phyloP scores from a whole-genome alignment of 1,140 invertebrate species.

The Goniozus legneri region DNA sequence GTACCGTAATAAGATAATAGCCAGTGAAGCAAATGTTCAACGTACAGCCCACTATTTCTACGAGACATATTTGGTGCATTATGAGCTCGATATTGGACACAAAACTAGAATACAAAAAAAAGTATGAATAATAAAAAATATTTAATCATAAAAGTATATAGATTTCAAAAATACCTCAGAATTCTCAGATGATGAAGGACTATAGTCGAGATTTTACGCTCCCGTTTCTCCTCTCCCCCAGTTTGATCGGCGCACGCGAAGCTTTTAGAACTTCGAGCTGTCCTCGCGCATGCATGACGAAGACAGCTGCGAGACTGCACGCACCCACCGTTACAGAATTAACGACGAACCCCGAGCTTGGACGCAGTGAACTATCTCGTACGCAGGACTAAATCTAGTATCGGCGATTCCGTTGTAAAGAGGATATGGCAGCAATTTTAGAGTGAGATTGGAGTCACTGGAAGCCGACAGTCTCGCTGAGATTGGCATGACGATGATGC shows the following conservation, averaged over 20 bases:
- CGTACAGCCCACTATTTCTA: constrained; percentile 26
- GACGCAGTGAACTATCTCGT: constrained; percentile 14
- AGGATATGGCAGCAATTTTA: constrained; percentile 16
- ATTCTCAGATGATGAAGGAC: constrained; percentile 19
- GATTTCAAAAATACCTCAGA: constrained; percentile 14
- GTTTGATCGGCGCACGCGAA: too few relatives aligned
- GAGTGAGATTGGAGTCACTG: constrained; percentile 23
- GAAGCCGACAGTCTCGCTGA: constrained; percentile 20
- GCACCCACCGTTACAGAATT: constrained; percentile 9
- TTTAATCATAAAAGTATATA: constrained; percentile 1
- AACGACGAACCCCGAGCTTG: constrained; percentile 11
- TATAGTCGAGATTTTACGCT: constrained; percentile 8
- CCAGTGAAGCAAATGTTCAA: constrained; percentile 23
- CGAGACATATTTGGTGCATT: constrained; percentile 20
- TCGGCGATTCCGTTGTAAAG: constrained; percentile 18
- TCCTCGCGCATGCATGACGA: constrained; percentile 18
- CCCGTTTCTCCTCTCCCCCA: too few relatives aligned
- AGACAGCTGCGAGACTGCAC: constrained; percentile 15
- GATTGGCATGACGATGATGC: constrained; percentile 36
- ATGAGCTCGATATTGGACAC: constrained; percentile 16
- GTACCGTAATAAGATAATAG: constrained; percentile 22
- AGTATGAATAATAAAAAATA: constrained; percentile 1
- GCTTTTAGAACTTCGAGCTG: constrained; percentile 20
- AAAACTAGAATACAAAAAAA: constrained; percentile 23
- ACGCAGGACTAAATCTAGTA: constrained; percentile 3